Conservation (phyloP, 2,113 vertebrate species). For the Leucopternis melanops region DNA sequence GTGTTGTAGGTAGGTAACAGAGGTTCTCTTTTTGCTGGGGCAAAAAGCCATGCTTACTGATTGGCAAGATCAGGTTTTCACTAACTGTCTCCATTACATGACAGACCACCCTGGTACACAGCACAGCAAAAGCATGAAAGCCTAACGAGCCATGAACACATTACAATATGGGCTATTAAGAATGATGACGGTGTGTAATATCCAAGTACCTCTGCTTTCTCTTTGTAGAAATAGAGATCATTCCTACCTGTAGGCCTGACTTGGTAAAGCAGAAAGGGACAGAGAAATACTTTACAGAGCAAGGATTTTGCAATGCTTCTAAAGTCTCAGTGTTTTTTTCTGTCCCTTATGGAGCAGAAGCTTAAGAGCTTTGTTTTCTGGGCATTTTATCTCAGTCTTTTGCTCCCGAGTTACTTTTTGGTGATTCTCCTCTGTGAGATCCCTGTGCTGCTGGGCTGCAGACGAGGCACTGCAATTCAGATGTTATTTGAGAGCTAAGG, state of each 20-base stretch:
- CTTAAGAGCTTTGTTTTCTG: neutral
- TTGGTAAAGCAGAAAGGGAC: neutral
- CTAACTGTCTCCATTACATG: neutral
- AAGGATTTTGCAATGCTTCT: neutral
- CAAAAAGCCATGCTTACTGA: neutral
- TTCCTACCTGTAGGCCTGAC: conserved; percentile 2
- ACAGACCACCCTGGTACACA: neutral
- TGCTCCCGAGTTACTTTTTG: neutral
- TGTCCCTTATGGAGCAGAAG: neutral
- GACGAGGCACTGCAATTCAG: neutral
- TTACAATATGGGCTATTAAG: neutral
- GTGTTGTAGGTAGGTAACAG: neutral
- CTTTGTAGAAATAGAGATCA: neutral
- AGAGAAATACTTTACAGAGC: neutral
- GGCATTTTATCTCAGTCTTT: neutral
- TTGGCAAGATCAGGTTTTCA: neutral
- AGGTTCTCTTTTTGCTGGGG: neutral
- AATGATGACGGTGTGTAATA: neutral
- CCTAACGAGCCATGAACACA: neutral
- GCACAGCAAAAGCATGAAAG: neutral
- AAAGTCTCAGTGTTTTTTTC: neutral
- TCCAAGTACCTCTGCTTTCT: neutral
- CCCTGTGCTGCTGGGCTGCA: neutral
- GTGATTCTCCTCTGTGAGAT: neutral
- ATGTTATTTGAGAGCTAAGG: conserved; percentile 7